Evolutionary conservation across 2,113 vertebrate genomes (phyloP).

Genomic region (Eudyptes chrysolophus): DNA sequence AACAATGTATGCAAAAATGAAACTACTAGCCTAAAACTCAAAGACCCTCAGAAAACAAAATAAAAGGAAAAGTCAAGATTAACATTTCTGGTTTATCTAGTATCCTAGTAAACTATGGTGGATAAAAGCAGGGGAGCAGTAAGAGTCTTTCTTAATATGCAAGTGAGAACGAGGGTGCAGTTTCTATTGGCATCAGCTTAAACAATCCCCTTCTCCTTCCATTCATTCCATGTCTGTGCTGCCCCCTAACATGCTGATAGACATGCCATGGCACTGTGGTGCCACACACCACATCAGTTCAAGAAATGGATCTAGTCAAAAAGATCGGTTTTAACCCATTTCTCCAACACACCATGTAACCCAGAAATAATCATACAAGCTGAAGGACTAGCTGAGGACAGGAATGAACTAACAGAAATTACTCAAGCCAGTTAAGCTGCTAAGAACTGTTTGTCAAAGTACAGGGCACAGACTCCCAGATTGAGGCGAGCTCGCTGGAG

Average conservation of each 20-base stretch:
- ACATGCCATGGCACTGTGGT: background rate
- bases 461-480: background rate
- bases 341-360: background rate
- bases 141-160: background rate
- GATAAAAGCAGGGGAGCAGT: background rate
- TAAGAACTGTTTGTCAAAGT: background rate
- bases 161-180: background rate
- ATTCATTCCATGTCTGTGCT: accelerated
- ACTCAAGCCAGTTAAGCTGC: background rate
- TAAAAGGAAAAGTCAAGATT: background rate
- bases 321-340: background rate
- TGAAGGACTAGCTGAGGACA: background rate
- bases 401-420: background rate
- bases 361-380: background rate
- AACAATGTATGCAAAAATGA: background rate
- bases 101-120: background rate
- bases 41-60: background rate
- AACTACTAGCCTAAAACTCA: background rate
- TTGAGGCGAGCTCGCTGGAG: background rate
- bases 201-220: background rate
- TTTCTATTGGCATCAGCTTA: background rate
- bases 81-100: background rate
- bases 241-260: background rate
- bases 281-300: background rate
- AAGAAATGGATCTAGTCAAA: background rate